Base-by-base conservation (phyloP, 2,797 vertebrate species). In the Knipowitschia caucasica region DNA sequence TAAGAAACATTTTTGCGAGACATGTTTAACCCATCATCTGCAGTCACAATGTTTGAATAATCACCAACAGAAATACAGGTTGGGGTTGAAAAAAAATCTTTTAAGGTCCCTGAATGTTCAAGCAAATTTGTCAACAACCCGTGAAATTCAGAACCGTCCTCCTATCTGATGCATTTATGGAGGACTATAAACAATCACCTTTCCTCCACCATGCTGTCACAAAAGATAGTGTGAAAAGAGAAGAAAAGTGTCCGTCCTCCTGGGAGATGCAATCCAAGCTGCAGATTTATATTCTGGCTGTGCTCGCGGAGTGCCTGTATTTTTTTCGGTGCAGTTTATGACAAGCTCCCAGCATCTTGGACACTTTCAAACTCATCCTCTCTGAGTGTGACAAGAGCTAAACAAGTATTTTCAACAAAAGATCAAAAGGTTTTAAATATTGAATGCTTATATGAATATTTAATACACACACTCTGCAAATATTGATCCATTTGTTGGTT, bases 241-340 rank as follows among this genome's bases (percentile, higher is more conserved):
- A 26, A 1, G 23, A 9, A 25, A 26, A 44, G 3, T 9, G 17
- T 11, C 40, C 15, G 20, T 56, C 65, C 23, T 49, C 2, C 4
- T 38, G 46, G 56, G 64, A 2, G 60, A 63, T 64, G 23, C 44
- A 59, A 76, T 66, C 60, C 12, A 1, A 4, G 17, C 55, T 63
- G 31, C 64, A 35, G 50, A 67, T 73, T 71, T 39, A 69, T 69
- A 59, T 69, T 71, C 61, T 66, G 64, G 62, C 51, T 44, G 52
- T 39, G 36, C 23, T 54, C 31, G 24, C 40, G 21, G 29, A 66
- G 39, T 49, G 39, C 45, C 63, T 64, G 23, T 67, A n/a, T n/a
- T 38, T 21, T 7, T 44, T 56, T 63, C 35, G 38, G 62, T 55
- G 39, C 64, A 63, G 18, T 23, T 12, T 20, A 54, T 50, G 55